Base-by-base conservation (phyloP, 2,113 vertebrate species). In the Prionailurus bengalensis region DNA sequence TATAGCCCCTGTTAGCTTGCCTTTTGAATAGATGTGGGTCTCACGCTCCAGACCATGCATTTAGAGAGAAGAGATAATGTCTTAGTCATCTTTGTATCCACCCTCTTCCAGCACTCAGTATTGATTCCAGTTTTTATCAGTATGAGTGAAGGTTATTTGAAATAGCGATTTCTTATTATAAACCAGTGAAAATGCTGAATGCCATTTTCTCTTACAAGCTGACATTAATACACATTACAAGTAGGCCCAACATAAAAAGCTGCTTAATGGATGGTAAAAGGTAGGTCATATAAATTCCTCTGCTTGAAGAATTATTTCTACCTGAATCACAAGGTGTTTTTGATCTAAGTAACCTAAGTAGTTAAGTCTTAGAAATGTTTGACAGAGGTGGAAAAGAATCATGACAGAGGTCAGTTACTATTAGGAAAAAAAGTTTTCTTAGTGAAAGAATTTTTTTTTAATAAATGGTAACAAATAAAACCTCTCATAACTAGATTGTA, bases 301-400 rank as follows among this genome's bases (percentile, higher is more conserved):
- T 90, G 55, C 82, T 91, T 71, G 78, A 70, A 83, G 87, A 95
- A 87, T 95, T 93, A 68, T 45, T 92, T 82, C 82, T 83, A 91
- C 36, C 51, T 25, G 12, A 97, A 79, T 92, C 42, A 88, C 48
- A 95, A 51, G 51, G 27, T 86, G 27, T 87, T 94, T 95, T 74
- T 68, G 86, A 89, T 76, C 31, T 39, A 96, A n/a, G 11, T 80
- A 89, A 71, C 23, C 6, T 51, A 94, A 85, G 5, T 66, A 71
- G 42, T 70, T 39, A 95, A 53, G 23, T 61, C 42, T 96, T 63
- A 86, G 73, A 92, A 95, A 93, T 85, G 45, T 95, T 91, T 97
- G 86, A 76, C 21, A 70, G 68, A 23, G 36, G 19, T 86, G 6
- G 83, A 89, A 91, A 86, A 48, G 19, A 80, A 92, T 94, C 74